These are phyloP conservation scores for Ectobius pallidus DNA, from an alignment of 2,888 invertebrate species.

Conservation along the genomic window DNA sequence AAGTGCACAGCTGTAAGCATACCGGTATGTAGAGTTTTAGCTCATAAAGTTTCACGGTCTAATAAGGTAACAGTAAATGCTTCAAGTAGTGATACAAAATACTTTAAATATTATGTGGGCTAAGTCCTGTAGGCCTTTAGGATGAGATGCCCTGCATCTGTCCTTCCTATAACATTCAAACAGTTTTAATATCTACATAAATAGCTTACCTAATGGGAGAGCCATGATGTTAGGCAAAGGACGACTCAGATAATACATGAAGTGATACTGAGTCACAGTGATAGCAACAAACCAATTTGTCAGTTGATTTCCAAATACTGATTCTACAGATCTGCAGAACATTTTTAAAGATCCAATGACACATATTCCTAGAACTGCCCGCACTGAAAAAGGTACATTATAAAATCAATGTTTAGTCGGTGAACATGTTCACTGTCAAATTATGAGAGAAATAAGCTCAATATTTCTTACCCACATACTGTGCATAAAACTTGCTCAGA, in stretches of 20 bases:
- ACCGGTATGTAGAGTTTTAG: no score
- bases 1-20: no score
- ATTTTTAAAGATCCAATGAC: slow-evolving; percentile 77
- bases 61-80: no score
- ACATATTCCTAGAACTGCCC: slow-evolving; percentile 76
- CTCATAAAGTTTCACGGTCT: no score
- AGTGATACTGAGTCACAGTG: slow-evolving; percentile 94
- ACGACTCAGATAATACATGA: slow-evolving; percentile 94
- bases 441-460: neutral
- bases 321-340: slow-evolving; percentile 74
- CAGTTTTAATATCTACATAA: no score
- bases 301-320: slow-evolving; percentile 78
- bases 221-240: slow-evolving; percentile 96
- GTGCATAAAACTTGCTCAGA: slow-evolving; percentile 84
- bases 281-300: slow-evolving; percentile 83
- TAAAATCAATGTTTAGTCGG: neutral
- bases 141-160: no score
- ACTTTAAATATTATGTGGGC: no score
- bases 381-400: slow-evolving; percentile 69
- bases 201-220: slow-evolving; percentile 82
- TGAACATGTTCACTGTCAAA: neutral
- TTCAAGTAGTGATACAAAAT: no score
- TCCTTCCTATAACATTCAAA: no score
- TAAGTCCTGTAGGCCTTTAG: no score
- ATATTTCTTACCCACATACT: slow-evolving; percentile 77